Percentiles rank a stretch among this genome's conserved stretches.
phyloP scores from a whole-genome alignment of 2,113 vertebrate species.

The Sciurus niger region DNA sequence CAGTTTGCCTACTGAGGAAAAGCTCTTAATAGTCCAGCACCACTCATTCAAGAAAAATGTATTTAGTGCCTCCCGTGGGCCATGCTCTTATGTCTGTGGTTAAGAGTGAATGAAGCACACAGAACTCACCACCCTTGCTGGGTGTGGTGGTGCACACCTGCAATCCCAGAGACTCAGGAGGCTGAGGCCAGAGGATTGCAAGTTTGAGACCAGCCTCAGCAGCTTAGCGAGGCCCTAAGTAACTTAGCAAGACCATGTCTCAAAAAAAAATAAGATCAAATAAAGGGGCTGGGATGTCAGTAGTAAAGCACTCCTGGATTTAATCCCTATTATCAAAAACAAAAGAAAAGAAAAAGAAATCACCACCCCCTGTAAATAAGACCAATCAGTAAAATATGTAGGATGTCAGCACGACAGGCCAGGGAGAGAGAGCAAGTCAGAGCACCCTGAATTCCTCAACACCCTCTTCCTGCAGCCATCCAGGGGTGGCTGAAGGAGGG shows the following conservation, averaged over 20 bases:
- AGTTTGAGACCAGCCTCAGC: too few relatives aligned
- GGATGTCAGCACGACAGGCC: not conserved
- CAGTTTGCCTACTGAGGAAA: not conserved
- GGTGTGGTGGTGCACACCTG: too few relatives aligned
- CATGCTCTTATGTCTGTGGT: not conserved
- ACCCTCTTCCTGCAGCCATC: conserved; percentile 89
- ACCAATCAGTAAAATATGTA: not conserved
- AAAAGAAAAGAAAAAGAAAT: not conserved
- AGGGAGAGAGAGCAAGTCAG: not conserved
- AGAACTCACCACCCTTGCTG: too few relatives aligned
- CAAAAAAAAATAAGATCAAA: too few relatives aligned
- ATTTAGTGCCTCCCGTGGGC: not conserved
- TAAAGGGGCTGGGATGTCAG: too few relatives aligned
- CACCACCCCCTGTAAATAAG: not conserved
- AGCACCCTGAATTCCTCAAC: not conserved
- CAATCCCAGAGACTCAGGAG: too few relatives aligned
- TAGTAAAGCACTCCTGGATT: too few relatives aligned
- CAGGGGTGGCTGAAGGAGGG: conserved; percentile 90
- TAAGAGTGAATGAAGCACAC: not conserved
- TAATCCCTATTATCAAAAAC: too few relatives aligned
- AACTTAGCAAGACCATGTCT: too few relatives aligned
- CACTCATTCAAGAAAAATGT: not conserved
- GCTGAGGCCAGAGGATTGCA: too few relatives aligned
- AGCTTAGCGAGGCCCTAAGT: too few relatives aligned
- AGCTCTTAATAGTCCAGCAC: not conserved